Evolutionary conservation across 2,888 invertebrate genomes (phyloP), one percentile per base, ranked within the genome.

Genomic region (Xestia sexstrigata): DNA sequence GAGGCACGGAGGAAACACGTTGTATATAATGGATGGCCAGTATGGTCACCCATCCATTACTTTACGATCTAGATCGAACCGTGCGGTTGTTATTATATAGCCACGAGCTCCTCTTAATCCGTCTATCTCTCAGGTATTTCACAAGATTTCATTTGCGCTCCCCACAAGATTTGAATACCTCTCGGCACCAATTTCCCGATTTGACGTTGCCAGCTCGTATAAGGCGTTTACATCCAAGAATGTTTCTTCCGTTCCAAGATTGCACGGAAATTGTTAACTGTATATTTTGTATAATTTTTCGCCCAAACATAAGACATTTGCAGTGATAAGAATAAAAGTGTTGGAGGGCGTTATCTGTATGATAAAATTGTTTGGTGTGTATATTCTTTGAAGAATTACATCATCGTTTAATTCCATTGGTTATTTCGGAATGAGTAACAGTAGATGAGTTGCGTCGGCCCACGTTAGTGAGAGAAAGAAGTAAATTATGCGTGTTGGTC

Each of bases 351-450:
- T 58, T 75, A 79, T 83, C 60, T 63, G 9, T 68, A 9, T 63
- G 84, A 84, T 84, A 84, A 84, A 45, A 49, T 35, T 55, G 42
- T 80, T 62, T 45, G 30, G 67, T 67, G 52, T 62, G 23, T 42
- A 35, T 74, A 65, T 85, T 75, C 71, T 76, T 69, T 73, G 63
- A 68, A 86, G 45, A n/a, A 62, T 86, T 78, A 78, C 78, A 81
- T 86, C 84, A 85, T 76, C 52, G 45, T 69, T 76, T 47, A 73
- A 67, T 79, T 74, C 72, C 60, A 60, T 74, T 5, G 55, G 49
- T 60, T 69, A 76, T 86, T 76, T 85, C 62, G 55, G 60, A 75
- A 67, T 85, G 63, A 78, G n/a, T 82, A 55, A 70, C 35, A 20
- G 15, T 63, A 8, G 20, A n/a, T 58, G 65, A 52, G 30, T 74